Percentiles rank a stretch among this genome's conserved stretches.
Conservation (phyloP, 2,113 vertebrate species). For the Megalops atlanticus region DNA sequence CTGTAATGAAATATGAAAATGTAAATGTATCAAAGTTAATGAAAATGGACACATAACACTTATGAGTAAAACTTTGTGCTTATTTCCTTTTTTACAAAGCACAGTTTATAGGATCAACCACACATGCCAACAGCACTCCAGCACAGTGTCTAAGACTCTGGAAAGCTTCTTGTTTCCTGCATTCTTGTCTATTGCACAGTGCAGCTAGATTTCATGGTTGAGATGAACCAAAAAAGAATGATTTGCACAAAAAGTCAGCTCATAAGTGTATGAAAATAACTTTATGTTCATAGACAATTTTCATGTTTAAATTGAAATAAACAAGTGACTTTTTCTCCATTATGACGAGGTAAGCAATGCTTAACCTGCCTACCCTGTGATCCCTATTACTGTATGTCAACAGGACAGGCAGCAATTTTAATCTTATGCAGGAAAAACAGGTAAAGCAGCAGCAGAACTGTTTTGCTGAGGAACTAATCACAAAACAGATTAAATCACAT, state of each 20-base stretch:
- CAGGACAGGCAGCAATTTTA: slow-evolving; percentile 32
- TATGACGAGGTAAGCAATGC: not conserved
- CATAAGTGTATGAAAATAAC: not conserved
- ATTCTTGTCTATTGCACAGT: not conserved
- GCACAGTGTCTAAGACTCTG: not conserved
- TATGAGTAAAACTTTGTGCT: no score
- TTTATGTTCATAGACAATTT: not conserved
- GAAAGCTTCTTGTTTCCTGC: not conserved
- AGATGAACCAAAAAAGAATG: not conserved
- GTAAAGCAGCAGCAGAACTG: not conserved
- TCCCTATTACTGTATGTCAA: slow-evolving; percentile 48
- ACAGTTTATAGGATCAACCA: not conserved
- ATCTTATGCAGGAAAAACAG: slow-evolving; percentile 15
- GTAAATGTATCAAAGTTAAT: no score
- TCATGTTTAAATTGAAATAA: not conserved
- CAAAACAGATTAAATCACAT: slow-evolving; percentile 13
- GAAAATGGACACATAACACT: no score
- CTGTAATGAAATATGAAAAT: no score
- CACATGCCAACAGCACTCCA: not conserved
- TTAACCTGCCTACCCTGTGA: slow-evolving; percentile 17
- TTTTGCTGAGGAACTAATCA: slow-evolving; percentile 14
- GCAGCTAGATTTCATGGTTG: not conserved
- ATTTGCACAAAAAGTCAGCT: not conserved
- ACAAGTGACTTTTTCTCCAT: not conserved
- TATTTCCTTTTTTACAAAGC: no score